Conservation (phyloP, 2,113 vertebrate genomes). For the Cervus canadensis region DNA sequence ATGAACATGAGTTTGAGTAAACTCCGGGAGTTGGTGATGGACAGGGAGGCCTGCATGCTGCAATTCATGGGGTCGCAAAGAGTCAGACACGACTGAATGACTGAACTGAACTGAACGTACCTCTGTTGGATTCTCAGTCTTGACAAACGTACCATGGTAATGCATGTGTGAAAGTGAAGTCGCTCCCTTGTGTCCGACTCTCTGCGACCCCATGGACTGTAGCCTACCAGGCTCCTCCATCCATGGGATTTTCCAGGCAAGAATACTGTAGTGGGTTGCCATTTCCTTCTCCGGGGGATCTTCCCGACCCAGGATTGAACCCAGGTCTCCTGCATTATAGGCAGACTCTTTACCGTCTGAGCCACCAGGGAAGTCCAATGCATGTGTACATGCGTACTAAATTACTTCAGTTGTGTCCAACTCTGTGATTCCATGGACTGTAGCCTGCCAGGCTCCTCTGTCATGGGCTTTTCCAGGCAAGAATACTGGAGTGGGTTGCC, state of each 20-base stretch:
- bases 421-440: background rate
- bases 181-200: background rate
- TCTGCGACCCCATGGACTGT: background rate
- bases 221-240: background rate
- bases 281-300: background rate
- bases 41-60: no score
- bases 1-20: no score
- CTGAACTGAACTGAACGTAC: no score
- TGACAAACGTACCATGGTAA: background rate
- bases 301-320: background rate
- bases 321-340: background rate
- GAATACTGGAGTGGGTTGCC: background rate
- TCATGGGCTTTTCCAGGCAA: background rate
- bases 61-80: no score
- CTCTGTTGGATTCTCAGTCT: background rate
- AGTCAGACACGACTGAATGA: no score
- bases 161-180: background rate
- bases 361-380: background rate
- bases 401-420: background rate
- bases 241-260: background rate
- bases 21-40: no score
- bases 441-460: background rate
- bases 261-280: background rate
- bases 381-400: background rate
- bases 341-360: background rate